These are phyloP conservation scores for Orgyia antiqua DNA, from an alignment of 2,888 invertebrate species.

Conservation along the genomic window DNA sequence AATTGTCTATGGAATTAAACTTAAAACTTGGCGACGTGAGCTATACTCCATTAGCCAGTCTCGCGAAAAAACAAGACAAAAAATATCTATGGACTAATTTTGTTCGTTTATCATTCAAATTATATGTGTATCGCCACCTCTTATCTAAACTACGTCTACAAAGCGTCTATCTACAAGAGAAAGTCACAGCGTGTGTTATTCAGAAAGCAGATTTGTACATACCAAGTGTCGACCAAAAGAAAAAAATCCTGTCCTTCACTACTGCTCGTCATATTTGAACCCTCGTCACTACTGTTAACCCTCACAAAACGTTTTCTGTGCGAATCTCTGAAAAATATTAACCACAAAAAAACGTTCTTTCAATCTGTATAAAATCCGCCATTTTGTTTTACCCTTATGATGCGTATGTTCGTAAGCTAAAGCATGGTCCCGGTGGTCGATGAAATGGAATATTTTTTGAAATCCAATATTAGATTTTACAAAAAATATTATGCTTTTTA, in stretches of 20 bases:
- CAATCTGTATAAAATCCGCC: conserved; percentile 27
- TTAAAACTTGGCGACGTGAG: too few species aligned
- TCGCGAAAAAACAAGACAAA: too few species aligned
- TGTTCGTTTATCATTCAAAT: too few species aligned
- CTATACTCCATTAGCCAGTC: too few species aligned
- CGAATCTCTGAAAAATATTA: conserved; percentile 37
- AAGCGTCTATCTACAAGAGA: conserved; percentile 16
- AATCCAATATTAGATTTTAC: conserved; percentile 11
- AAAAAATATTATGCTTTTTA: conserved; percentile 19
- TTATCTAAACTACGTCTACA: conserved; percentile 8
- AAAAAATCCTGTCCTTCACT: conserved; percentile 57
- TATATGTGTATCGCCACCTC: conserved; percentile 23
- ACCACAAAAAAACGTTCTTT: conserved; percentile 21
- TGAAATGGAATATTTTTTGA: conserved; percentile 20
- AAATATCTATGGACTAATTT: too few species aligned
- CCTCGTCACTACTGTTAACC: conserved; percentile 65
- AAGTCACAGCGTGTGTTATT: conserved; percentile 21
- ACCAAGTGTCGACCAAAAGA: conserved; percentile 59
- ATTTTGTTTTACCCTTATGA: conserved; percentile 18
- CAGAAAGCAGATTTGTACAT: conserved; percentile 47
- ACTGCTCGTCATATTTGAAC: conserved; percentile 47
- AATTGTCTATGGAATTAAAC: too few species aligned
- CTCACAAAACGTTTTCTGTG: conserved; percentile 37
- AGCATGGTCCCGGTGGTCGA: conserved; percentile 36
- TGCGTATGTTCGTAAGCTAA: conserved; percentile 26